phyloP scores from a whole-genome alignment of 2,888 invertebrate species.

The Dicyrtoma fusca region DNA sequence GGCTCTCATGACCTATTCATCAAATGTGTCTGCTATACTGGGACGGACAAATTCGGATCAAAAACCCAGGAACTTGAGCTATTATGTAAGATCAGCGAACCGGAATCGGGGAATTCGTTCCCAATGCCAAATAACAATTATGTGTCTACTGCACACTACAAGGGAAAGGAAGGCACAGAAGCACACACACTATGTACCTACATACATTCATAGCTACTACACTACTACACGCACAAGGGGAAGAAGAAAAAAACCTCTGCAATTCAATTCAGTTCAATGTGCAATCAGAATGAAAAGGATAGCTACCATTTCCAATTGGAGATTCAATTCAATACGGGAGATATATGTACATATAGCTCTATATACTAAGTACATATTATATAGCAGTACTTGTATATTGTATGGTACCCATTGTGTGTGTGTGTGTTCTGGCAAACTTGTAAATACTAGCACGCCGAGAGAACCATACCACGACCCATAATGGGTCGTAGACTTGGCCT shows the following conservation, averaged over 20 bases:
- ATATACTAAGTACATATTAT: too few relatives aligned
- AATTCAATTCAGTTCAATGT: neutral
- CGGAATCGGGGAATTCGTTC: slow-evolving; percentile 40
- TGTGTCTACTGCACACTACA: too few relatives aligned
- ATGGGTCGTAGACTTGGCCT: slow-evolving; percentile 8
- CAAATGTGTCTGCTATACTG: slow-evolving; percentile 34
- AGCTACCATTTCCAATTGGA: too few relatives aligned
- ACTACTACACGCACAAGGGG: neutral
- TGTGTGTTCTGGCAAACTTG: slow-evolving; percentile 20
- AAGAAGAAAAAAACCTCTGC: slow-evolving; percentile 4
- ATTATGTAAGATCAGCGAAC: slow-evolving; percentile 42
- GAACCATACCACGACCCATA: slow-evolving; percentile 19
- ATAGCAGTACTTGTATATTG: too few relatives aligned
- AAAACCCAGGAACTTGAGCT: slow-evolving; percentile 36
- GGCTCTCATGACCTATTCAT: slow-evolving; percentile 19
- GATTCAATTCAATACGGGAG: too few relatives aligned
- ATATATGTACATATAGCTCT: too few relatives aligned
- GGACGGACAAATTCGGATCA: slow-evolving; percentile 48
- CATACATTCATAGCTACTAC: neutral
- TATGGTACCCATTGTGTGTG: too few relatives aligned
- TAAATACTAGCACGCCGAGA: too few relatives aligned
- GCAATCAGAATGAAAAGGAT: too few relatives aligned
- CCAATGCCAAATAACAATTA: slow-evolving; percentile 12
- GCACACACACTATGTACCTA: neutral
- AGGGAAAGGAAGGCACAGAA: neutral